phyloP scores from a whole-genome alignment of 2,888 invertebrate genomes.

The Strigamia transsilvanica region DNA sequence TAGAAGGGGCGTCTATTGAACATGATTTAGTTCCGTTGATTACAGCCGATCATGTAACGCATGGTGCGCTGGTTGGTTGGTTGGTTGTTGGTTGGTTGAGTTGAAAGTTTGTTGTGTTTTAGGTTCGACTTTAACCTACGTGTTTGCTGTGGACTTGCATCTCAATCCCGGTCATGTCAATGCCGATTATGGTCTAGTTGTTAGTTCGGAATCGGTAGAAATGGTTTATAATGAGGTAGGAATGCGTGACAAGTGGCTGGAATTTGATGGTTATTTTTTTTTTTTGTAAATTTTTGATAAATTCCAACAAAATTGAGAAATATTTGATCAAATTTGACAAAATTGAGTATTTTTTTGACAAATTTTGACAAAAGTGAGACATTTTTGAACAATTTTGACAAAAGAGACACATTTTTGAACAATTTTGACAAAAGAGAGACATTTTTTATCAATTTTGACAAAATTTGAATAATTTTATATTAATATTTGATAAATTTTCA shows the following conservation, averaged over 20 bases:
- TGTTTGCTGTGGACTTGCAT: conserved; percentile 78
- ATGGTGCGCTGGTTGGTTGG: neutral
- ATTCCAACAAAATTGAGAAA: too few species aligned
- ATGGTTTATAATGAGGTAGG: conserved; percentile 79
- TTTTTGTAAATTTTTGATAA: too few species aligned
- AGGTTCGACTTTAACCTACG: conserved; percentile 74
- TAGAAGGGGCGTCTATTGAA: conserved; percentile 78
- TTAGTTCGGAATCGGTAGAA: conserved; percentile 78
- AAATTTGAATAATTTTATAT: neutral
- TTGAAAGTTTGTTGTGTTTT: conserved; percentile 59
- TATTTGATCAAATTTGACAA: too few species aligned
- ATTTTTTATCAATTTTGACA: neutral
- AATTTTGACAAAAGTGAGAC: too few species aligned
- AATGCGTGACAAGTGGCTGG: too few species aligned
- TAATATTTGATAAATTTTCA: too few species aligned
- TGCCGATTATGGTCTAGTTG: conserved; percentile 74
- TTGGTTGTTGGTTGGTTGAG: too few species aligned
- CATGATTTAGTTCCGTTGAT: conserved; percentile 77
- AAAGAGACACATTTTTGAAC: too few species aligned
- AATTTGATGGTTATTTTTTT: too few species aligned
- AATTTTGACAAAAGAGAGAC: neutral
- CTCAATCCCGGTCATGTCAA: conserved; percentile 73
- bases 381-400: too few species aligned
- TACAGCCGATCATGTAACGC: conserved; percentile 69
- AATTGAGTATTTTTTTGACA: too few species aligned